phyloP scores from a whole-genome alignment of 1,140 invertebrate species.

The Drosophila kurseongensis region DNA sequence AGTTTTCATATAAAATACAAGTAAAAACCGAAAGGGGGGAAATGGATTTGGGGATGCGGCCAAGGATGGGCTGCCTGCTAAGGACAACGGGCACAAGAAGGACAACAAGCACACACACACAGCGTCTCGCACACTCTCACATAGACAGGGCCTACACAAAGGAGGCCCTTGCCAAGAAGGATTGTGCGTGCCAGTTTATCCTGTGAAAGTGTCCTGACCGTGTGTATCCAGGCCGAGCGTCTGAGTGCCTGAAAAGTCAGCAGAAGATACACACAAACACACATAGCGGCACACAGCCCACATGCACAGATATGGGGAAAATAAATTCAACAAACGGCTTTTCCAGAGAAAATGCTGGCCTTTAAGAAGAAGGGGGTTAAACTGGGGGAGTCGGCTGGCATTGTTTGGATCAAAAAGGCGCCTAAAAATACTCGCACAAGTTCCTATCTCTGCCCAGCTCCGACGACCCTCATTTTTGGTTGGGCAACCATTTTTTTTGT shows the following conservation, averaged over 20 bases:
- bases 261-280: slow-evolving; percentile 72
- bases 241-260: slow-evolving; percentile 70
- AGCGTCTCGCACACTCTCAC: slow-evolving; percentile 20
- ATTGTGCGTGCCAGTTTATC: slow-evolving; percentile 75
- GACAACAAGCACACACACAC: slow-evolving; percentile 54
- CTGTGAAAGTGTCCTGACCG: slow-evolving; percentile 52
- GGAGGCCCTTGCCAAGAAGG: slow-evolving; percentile 72
- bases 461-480: slow-evolving; percentile 75
- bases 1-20: slow-evolving; percentile 84
- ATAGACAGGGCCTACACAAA: slow-evolving; percentile 73
- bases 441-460: slow-evolving; percentile 62
- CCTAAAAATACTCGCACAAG: slow-evolving; percentile 78
- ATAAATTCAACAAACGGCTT: slow-evolving; percentile 78
- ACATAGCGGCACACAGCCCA: not conserved
- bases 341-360: slow-evolving; percentile 41
- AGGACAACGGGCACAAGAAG: slow-evolving; percentile 74
- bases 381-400: slow-evolving; percentile 3
- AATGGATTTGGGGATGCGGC: slow-evolving; percentile 59
- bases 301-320: slow-evolving; percentile 26
- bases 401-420: slow-evolving; percentile 66
- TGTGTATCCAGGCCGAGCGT: slow-evolving; percentile 48
- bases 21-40: slow-evolving; percentile 71
- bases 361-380: slow-evolving; percentile 41
- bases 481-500: slow-evolving; percentile 60
- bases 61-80: slow-evolving; percentile 46